Evolutionary conservation across 1,140 invertebrate genomes (phyloP).

Genomic region (Zaprionus vittiger): DNA sequence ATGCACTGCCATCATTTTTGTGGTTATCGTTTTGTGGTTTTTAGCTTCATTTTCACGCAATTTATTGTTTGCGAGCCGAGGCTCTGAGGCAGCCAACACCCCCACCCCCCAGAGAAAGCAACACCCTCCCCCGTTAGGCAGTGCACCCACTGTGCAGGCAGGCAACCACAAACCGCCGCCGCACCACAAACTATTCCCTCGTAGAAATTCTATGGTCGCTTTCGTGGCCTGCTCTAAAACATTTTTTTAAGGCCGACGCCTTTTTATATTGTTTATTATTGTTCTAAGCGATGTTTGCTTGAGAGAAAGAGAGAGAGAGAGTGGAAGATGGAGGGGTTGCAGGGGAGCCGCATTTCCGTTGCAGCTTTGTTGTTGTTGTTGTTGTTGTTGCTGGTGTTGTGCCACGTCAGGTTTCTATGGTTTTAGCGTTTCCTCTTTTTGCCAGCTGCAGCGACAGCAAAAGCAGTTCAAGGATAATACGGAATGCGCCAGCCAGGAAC

Average conservation of each 20-base stretch:
- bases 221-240: constrained; percentile 32
- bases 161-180: neutral
- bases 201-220: constrained; percentile 36
- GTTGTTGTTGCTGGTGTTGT: constrained; percentile 48
- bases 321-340: neutral
- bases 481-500: constrained; percentile 27
- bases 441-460: constrained; percentile 41
- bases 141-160: constrained; percentile 4
- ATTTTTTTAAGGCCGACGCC: constrained; percentile 42
- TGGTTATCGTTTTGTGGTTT: constrained; percentile 61
- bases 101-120: neutral
- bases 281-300: constrained; percentile 74
- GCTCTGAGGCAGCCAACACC: neutral
- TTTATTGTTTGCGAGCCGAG: constrained; percentile 68
- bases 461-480: constrained; percentile 77
- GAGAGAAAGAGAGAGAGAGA: neutral
- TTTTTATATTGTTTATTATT: constrained; percentile 76
- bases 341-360: constrained; percentile 59
- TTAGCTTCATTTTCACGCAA: constrained; percentile 77
- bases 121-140: neutral
- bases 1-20: constrained; percentile 66
- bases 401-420: constrained; percentile 74
- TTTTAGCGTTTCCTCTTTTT: constrained; percentile 53
- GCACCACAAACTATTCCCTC: constrained; percentile 31
- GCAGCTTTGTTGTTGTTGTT: constrained; percentile 43